Evolutionary conservation across 2,888 invertebrate species (phyloP), one percentile per base, ranked within the genome.

Genomic region (Sabatieria punctata): DNA sequence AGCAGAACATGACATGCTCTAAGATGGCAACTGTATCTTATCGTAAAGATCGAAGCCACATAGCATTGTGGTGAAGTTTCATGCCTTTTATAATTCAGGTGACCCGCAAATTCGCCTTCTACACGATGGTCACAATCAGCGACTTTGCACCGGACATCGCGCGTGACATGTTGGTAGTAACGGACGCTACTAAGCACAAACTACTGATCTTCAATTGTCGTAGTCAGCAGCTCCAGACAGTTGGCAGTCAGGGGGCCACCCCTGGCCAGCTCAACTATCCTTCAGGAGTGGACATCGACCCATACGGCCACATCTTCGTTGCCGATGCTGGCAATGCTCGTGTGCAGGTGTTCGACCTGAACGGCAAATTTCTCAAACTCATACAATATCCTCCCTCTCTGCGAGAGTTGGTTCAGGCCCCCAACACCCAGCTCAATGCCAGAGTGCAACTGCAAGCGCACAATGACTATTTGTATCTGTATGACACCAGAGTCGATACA

Each of bases 251-350:
- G 33, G 47, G 47, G 13, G 47, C 35, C 4, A 47, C 43, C 4
- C 47, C 47, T 4, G 47, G 44, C n/a, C 4, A 22, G 6, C 46
- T 47, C 27, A 8, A 18, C 18, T n/a, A 33, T 21, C 47, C 47
- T 4, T 22, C 36, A 11, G 47, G 43, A 4, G 35, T 47, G 6
- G 24, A 15, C 15, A 18, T 37, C 6, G 47, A 47, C 33, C 11
- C 15, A 13, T 47, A 21, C 26, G 47, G 47, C 19, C 47, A 47
- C 21, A 4, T 47, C 15, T 4, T 27, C 19, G 47, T 47, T 19
- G 47, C 47, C 26, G 47, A 47, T 27, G 19, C 37, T 19, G 47
- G 47, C 24, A 47, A 47, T 22, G 6, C 8, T 36, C 45, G 47
- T 4, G 19, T 47, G 2, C 47, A 47, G 38, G 15, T 43, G 4